These are phyloP conservation scores for Nomada ruficornis DNA, from an alignment of 2,888 invertebrate genomes.

Conservation along the genomic window DNA sequence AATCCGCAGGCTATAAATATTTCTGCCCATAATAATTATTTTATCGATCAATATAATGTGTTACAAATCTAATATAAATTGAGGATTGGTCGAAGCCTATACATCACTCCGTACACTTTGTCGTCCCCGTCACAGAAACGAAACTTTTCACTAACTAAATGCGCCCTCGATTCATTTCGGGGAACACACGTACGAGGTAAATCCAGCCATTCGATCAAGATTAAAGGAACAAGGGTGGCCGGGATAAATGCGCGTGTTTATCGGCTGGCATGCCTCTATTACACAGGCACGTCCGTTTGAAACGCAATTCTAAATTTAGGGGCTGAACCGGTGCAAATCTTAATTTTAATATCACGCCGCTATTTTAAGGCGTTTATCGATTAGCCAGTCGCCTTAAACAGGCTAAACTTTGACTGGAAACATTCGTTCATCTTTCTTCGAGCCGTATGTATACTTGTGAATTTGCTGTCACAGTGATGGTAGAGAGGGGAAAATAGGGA, in stretches of 20 bases:
- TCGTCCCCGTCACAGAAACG: neutral
- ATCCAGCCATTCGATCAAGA: constrained; percentile 28
- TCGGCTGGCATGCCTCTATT: constrained; percentile 19
- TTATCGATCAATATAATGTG: too few relatives aligned
- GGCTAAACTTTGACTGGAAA: constrained; percentile 25
- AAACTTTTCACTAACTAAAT: constrained; percentile 29
- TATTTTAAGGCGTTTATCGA: constrained; percentile 55
- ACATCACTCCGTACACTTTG: neutral
- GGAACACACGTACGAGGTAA: constrained; percentile 22
- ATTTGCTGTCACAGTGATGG: neutral
- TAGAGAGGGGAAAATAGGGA: neutral
- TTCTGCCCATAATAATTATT: neutral
- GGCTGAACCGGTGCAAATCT: constrained; percentile 37
- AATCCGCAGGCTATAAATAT: too few relatives aligned
- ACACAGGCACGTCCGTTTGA: constrained; percentile 9
- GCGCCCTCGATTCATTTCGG: constrained; percentile 4
- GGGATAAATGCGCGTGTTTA: constrained; percentile 41
- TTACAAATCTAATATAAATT: too few relatives aligned
- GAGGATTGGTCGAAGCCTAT: neutral
- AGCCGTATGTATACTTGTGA: neutral
- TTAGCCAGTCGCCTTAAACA: constrained; percentile 1
- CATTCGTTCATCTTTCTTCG: constrained; percentile 17
- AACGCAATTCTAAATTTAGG: constrained; percentile 56
- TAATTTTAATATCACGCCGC: constrained; percentile 54
- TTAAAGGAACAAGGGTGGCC: constrained; percentile 17